These are phyloP conservation scores for Ophiodon elongatus DNA, from an alignment of 2,113 vertebrate genomes.

Conservation along the genomic window DNA sequence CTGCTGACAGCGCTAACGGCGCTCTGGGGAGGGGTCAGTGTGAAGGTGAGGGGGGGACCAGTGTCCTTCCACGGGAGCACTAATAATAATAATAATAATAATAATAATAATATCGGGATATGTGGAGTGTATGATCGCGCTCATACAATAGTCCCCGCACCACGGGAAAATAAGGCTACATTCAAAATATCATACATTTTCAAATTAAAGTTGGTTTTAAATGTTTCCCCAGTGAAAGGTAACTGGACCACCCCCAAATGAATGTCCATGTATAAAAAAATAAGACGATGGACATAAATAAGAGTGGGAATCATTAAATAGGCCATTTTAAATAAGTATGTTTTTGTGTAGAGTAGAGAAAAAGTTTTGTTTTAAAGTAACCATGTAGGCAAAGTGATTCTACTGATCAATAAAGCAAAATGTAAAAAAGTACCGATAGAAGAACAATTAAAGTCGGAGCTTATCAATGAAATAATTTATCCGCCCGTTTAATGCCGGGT, in stretches of 20 bases:
- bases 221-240: background rate
- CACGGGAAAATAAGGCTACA: background rate
- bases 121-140: background rate
- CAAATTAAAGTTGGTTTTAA: background rate
- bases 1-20: constrained; percentile 73
- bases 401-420: too few relatives aligned
- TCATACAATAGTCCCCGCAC: background rate
- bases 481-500: too few relatives aligned
- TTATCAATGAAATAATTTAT: too few relatives aligned
- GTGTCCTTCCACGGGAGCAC: constrained; percentile 15
- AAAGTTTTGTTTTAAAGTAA: too few relatives aligned
- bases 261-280: background rate
- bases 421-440: too few relatives aligned
- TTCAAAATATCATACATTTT: background rate
- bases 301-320: background rate
- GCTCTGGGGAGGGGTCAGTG: constrained; percentile 74
- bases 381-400: too few relatives aligned
- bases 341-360: too few relatives aligned
- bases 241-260: background rate
- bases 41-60: constrained; percentile 3
- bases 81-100: too few relatives aligned
- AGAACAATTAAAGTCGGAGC: too few relatives aligned
- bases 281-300: background rate
- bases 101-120: too few relatives aligned
- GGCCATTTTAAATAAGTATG: background rate